Evolutionary conservation across 2,888 invertebrate species (phyloP), one percentile per base, ranked within the genome.

Genomic region (Orchesella flavescens): DNA sequence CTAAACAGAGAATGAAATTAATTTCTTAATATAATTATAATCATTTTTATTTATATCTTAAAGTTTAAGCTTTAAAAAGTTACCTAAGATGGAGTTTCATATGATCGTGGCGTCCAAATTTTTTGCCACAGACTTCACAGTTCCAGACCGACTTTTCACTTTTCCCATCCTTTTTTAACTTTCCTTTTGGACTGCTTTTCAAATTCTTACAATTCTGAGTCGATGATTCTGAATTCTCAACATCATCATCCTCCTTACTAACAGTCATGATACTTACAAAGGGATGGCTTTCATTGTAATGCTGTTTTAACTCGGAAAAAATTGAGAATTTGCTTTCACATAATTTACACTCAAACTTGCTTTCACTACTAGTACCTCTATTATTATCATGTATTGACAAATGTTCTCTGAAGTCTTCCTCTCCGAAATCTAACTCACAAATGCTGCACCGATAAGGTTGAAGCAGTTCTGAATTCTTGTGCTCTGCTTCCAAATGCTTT

Each of bases 101-200:
- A 24, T 77, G 75, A 19, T 83, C 83, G 9, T 65, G 61, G 46
- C 83, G 53, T 13, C 21, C 24, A 63, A 77, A 83, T 19, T 34
- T 24, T 21, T 72, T 76, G 1, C 61, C 63, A 24, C 83, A 83
- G 2, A 77, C 72, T 2, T 77, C 61, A 57, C 83, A 83, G 12
- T 46, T 57, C 19, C 66, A 73, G 0, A 73, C 44, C 5, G 66
- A 23, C n/a, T 65, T 21, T 55, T 63, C 75, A 23, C 19, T 23
- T 17, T 72, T 71, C 19, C 9, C 44, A 59, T 24, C 44, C n/a
- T 73, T 55, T 34, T 17, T n/a, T 12, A 59, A n/a, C 17, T 57
- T 59, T 21, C 10, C 10, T 3, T 13, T 59, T 59, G 59, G 19
- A 12, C 12, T 12, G 10, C 21, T 59, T 19, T 59, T 21, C 1